Base-by-base conservation (phyloP, 1,140 invertebrate species). In the Cherax destructor region DNA sequence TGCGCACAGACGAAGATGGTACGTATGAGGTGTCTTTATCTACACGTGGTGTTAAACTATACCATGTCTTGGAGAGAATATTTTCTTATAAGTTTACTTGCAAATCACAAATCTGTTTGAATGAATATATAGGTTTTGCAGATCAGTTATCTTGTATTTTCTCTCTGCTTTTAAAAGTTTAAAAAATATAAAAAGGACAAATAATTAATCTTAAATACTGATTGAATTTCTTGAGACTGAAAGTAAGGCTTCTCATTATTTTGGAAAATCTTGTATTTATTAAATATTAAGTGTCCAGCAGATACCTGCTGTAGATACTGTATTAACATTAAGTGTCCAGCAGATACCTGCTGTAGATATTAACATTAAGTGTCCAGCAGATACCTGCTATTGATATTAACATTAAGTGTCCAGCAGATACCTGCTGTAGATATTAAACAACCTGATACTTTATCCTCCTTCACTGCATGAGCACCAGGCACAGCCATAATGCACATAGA, bases 1-100 rank as follows among this genome's bases (percentile, higher is more conserved):
- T 99, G 93, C 97, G 97, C 95, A 99, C 98, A 92, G 97, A 98
- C 94, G 98, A 99, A 97, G 98, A 99, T 97, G 98, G 99, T 99
- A 99, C 97, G 98, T 98, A 96, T 93, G 69, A 24, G 13, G 16
- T 88, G 61, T 56, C 4, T 56, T 65, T 65, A 18, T 30, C 6
- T 83, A 10, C 52, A 21, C 52, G 47, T 72, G 78, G 78, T 65
- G 24, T 69, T 69, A 69, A 13, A 80, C 18, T 59, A 24, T 80
- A 88, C 65, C 49, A 65, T 61, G 16, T 47, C 69, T 30, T 21
- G 84, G 47, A 86, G 85, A 78, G 59, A 24, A 86, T 59, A 78
- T 77, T 86, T 21, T 78, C n/a, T 21, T 76, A 61, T 6, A 59
- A 59, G 74, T 59, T 52, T 78, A 65, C 24, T 80, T 65, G 49